phyloP scores from a whole-genome alignment of 2,888 invertebrate species.

The Cosmorhoe ocellata region DNA sequence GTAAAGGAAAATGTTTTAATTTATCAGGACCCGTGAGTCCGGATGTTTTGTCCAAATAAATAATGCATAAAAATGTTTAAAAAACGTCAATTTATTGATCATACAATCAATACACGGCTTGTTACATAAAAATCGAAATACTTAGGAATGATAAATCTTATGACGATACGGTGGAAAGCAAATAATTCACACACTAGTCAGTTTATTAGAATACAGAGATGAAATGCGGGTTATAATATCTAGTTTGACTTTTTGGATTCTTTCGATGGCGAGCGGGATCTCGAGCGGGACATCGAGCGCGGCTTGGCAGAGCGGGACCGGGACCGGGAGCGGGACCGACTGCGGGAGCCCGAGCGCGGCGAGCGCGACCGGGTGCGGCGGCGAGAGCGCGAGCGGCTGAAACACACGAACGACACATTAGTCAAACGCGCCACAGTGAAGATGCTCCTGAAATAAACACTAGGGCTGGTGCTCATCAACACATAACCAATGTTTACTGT shows the following conservation, averaged over 20 bases:
- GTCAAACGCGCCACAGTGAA: neutral
- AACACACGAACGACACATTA: slow-evolving; percentile 38
- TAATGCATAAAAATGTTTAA: slow-evolving; percentile 21
- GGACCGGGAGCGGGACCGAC: slow-evolving; percentile 74
- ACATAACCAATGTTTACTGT: too few relatives aligned
- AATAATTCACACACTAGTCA: slow-evolving; percentile 35
- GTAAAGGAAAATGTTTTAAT: too few relatives aligned
- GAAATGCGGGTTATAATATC: slow-evolving; percentile 35
- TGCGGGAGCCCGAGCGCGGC: slow-evolving; percentile 75
- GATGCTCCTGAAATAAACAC: slow-evolving; percentile 5
- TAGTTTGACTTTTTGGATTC: slow-evolving; percentile 78
- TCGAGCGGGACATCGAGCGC: slow-evolving; percentile 74
- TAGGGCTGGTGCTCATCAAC: neutral
- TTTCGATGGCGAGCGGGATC: slow-evolving; percentile 76
- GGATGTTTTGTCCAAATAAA: too few relatives aligned
- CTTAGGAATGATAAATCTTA: slow-evolving; percentile 65
- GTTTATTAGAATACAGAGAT: slow-evolving; percentile 24
- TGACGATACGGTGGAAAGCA: slow-evolving; percentile 39
- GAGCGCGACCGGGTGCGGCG: slow-evolving; percentile 84
- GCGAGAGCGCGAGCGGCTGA: slow-evolving; percentile 84
- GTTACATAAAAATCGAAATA: slow-evolving; percentile 56
- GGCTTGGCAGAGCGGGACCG: slow-evolving; percentile 75
- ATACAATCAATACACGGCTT: slow-evolving; percentile 55
- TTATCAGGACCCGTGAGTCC: too few relatives aligned
- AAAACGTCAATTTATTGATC: slow-evolving; percentile 61